These are phyloP conservation scores for Tromatobia lineatoria DNA, from an alignment of 2,888 invertebrate species.

Conservation along the genomic window DNA sequence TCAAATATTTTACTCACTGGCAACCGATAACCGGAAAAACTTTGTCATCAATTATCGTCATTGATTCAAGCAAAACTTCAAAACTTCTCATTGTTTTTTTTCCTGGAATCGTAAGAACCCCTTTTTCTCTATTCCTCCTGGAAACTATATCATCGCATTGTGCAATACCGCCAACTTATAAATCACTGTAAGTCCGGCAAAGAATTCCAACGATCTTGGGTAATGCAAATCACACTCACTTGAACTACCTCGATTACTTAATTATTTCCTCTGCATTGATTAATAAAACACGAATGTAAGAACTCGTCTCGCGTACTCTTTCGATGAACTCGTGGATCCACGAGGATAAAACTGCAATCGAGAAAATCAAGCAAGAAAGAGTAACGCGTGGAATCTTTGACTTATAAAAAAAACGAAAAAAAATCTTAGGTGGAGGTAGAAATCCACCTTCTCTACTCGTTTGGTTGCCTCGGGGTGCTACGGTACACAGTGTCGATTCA, in stretches of 20 bases:
- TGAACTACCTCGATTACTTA: neutral
- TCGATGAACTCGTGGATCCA: conserved; percentile 30
- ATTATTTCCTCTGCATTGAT: neutral
- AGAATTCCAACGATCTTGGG: neutral
- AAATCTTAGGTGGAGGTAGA: conserved; percentile 23
- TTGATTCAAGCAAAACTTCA: conserved; percentile 22
- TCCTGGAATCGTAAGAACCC: neutral
- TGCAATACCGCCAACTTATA: neutral
- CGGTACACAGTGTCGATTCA: neutral
- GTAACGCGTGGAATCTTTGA: conserved; percentile 12
- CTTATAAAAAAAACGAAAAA: neutral
- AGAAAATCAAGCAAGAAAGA: conserved; percentile 29
- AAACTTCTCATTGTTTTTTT: neutral
- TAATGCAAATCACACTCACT: neutral
- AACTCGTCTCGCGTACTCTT: conserved; percentile 9
- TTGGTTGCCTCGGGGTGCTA: conserved; percentile 12
- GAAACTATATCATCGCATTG: conserved; percentile 17
- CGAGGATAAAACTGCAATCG: conserved; percentile 44
- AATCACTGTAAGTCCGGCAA: neutral
- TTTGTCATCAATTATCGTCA: conserved; percentile 35
- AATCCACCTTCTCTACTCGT: conserved; percentile 10
- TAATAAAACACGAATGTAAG: neutral
- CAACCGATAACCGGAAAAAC: conserved; percentile 26
- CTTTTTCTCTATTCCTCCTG: conserved; percentile 1
- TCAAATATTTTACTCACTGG: conserved; percentile 24